Evolutionary conservation across 1,140 invertebrate genomes (phyloP).

Genomic region (Drosophila ananassae): DNA sequence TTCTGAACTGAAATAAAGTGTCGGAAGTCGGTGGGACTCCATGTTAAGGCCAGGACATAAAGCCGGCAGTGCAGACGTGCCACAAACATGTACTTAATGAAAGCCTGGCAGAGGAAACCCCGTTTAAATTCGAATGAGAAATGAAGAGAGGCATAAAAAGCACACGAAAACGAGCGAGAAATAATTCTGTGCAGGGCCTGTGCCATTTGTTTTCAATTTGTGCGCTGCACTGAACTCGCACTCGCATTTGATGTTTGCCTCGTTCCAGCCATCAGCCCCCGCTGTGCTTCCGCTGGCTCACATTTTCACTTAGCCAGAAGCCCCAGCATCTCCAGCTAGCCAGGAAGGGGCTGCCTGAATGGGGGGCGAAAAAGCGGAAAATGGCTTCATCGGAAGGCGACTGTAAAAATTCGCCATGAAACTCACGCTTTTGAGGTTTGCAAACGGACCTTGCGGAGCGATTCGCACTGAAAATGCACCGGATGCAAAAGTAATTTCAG

Average conservation of each 20-base stretch:
- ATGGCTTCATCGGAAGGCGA: slow-evolving; percentile 73
- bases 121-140: slow-evolving; percentile 34
- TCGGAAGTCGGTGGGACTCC: background rate
- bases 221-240: slow-evolving; percentile 47
- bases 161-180: slow-evolving; percentile 26
- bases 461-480: slow-evolving; percentile 68
- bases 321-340: slow-evolving; percentile 1
- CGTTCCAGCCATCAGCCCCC: slow-evolving; percentile 15
- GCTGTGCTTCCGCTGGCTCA: slow-evolving; percentile 64
- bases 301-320: slow-evolving; percentile 74
- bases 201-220: slow-evolving; percentile 81
- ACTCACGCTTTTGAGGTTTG: slow-evolving; percentile 70
- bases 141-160: slow-evolving; percentile 31
- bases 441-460: slow-evolving; percentile 66
- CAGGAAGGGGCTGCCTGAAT: slow-evolving; percentile 1
- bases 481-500: slow-evolving; percentile 79
- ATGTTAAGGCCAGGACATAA: slow-evolving; percentile 1
- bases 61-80: slow-evolving; percentile 22
- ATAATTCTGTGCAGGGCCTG: slow-evolving; percentile 61
- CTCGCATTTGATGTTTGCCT: slow-evolving; percentile 63
- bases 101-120: slow-evolving; percentile 14
- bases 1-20: background rate
- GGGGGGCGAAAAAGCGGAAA: slow-evolving; percentile 20
- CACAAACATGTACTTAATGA: slow-evolving; percentile 32
- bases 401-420: slow-evolving; percentile 75